Conservation (phyloP, 2,797 vertebrate genomes). For the Darevskia mixta region DNA sequence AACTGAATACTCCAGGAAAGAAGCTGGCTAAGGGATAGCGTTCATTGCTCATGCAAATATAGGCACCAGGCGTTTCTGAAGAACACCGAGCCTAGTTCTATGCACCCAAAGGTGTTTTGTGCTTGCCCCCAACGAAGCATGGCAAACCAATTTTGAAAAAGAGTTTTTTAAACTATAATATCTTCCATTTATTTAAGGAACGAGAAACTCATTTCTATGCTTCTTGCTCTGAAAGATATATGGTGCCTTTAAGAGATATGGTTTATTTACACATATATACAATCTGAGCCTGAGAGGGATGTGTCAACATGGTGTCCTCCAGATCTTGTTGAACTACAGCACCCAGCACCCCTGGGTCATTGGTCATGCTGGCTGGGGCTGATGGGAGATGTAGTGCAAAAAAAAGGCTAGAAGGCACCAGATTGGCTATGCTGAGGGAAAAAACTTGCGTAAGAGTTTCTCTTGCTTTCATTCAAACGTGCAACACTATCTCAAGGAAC, state of each 20-base stretch:
- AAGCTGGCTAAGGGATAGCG: not conserved
- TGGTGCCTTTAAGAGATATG: too few species aligned
- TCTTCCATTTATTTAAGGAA: constrained; percentile 10
- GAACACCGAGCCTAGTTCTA: not conserved
- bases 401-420: too few species aligned
- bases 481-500: not conserved
- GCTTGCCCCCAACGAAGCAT: not conserved
- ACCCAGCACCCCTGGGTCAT: too few species aligned
- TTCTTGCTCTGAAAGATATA: constrained; percentile 4
- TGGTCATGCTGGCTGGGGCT: too few species aligned
- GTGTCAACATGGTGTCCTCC: too few species aligned
- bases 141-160: not conserved
- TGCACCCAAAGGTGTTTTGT: not conserved
- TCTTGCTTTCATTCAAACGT: not conserved
- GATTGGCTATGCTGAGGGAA: too few species aligned
- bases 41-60: not conserved
- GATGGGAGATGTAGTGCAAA: too few species aligned
- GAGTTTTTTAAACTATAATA: not conserved
- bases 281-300: too few species aligned
- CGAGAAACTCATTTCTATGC: constrained; percentile 11
- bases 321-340: too few species aligned
- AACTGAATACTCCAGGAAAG: not conserved
- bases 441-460: not conserved
- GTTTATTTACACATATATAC: not conserved
- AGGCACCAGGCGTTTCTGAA: not conserved